These are phyloP conservation scores for Vulpes ferrilata DNA, from an alignment of 2,113 vertebrate genomes.

Conservation along the genomic window DNA sequence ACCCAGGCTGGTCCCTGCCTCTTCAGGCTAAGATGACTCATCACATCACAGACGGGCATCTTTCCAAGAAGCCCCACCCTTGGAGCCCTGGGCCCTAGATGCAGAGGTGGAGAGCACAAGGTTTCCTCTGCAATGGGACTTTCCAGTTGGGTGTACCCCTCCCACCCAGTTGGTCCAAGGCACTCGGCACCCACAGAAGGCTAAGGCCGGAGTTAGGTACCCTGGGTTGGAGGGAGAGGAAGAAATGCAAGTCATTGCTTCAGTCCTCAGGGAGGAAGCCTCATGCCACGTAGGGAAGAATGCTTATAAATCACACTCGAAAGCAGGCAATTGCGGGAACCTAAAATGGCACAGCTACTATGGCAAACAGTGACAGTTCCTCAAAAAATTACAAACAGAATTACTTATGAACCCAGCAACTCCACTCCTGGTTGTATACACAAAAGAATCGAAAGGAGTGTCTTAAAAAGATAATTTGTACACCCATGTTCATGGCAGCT, in stretches of 20 bases:
- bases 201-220: not conserved
- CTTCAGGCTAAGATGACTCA: conserved; percentile 59
- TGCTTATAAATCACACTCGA: not conserved
- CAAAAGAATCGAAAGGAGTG: not conserved
- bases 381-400: conserved; percentile 7
- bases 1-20: not conserved
- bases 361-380: not conserved
- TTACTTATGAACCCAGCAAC: not conserved
- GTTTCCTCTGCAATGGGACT: not conserved
- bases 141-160: not conserved
- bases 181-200: not conserved
- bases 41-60: not conserved
- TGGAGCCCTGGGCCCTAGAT: not conserved
- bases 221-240: too few species aligned
- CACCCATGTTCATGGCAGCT: not conserved
- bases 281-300: not conserved
- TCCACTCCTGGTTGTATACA: not conserved
- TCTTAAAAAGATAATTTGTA: not conserved
- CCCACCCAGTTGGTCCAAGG: not conserved
- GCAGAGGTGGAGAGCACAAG: not conserved
- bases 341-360: not conserved
- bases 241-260: not conserved
- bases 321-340: not conserved
- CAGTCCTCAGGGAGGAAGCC: not conserved
- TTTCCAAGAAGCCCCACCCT: conserved; percentile 35